Evolutionary conservation across 2,888 invertebrate species (phyloP).

Genomic region (Hirudinaria manillensis): DNA sequence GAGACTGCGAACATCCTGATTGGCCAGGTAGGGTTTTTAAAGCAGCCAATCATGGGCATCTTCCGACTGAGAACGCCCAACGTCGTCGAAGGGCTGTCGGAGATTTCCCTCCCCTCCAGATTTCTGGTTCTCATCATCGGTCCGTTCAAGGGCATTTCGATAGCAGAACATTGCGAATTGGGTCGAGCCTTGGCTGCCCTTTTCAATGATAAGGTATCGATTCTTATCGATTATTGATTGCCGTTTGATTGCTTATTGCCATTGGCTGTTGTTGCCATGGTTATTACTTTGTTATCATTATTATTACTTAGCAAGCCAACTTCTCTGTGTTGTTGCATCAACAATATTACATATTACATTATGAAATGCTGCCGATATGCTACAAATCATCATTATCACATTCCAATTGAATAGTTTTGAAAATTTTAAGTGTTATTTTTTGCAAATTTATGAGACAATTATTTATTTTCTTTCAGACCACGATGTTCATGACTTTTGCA

Average conservation of each 20-base stretch:
- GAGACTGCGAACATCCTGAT: conserved; percentile 96
- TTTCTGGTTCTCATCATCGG: conserved; percentile 59
- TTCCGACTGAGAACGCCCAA: conserved; percentile 35
- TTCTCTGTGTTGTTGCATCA: background rate
- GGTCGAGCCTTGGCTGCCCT: conserved; percentile 91
- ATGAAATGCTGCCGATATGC: no score
- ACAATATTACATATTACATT: no score
- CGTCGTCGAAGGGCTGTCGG: conserved; percentile 37
- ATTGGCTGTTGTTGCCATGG: conserved; percentile 14
- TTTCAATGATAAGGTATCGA: conserved; percentile 78
- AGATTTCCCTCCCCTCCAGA: conserved; percentile 36
- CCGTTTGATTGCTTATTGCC: no score
- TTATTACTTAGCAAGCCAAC: conserved; percentile 19
- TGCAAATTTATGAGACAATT: no score
- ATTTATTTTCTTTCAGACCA: no score
- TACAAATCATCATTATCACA: no score
- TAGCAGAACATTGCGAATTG: conserved; percentile 80
- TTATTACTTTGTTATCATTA: conserved; percentile 25
- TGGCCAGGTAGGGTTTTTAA: conserved; percentile 63
- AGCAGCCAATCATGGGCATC: conserved; percentile 37
- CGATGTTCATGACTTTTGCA: no score
- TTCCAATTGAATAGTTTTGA: no score
- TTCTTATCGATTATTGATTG: no score
- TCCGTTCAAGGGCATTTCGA: conserved; percentile 59
- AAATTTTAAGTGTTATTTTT: no score